Evolutionary conservation across 2,888 invertebrate species (phyloP).

Genomic region (Saturnia pavonia): DNA sequence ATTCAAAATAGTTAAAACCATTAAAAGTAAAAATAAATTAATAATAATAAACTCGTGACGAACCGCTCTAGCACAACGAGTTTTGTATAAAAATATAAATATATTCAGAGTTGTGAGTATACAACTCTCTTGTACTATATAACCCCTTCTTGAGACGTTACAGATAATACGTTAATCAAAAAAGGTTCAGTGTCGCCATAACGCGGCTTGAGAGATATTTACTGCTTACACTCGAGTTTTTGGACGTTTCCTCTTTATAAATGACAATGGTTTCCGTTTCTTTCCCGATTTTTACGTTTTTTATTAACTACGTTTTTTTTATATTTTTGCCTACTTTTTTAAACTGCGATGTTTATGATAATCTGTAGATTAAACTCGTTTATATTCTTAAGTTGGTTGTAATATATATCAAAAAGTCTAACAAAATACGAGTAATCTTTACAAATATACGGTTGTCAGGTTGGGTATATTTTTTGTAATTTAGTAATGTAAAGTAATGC

Average conservation of each 20-base stretch:
- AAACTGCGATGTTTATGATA: neutral
- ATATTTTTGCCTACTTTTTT: neutral
- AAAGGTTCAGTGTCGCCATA: slow-evolving; percentile 37
- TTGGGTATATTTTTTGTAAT: too few relatives aligned
- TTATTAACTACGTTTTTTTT: neutral
- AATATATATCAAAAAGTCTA: neutral
- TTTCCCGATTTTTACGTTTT: slow-evolving; percentile 11
- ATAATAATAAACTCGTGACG: too few relatives aligned
- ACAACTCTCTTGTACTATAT: slow-evolving; percentile 7
- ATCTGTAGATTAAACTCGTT: neutral
- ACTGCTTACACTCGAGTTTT: slow-evolving; percentile 32
- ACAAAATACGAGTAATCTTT: neutral
- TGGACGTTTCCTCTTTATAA: slow-evolving; percentile 21
- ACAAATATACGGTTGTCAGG: too few relatives aligned
- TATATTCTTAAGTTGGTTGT: neutral
- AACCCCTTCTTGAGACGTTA: slow-evolving; percentile 37
- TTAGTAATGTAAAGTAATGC: too few relatives aligned
- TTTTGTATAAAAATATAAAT: too few relatives aligned
- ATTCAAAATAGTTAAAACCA: too few relatives aligned
- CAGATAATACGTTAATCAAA: slow-evolving; percentile 44
- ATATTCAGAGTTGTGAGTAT: slow-evolving; percentile 23
- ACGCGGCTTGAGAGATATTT: slow-evolving; percentile 35
- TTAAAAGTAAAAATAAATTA: too few relatives aligned
- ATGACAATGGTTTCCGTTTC: slow-evolving; percentile 13
- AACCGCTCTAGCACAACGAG: too few relatives aligned